Conservation (phyloP, 1,140 invertebrate species). For the Atopsyche davidsoni region DNA sequence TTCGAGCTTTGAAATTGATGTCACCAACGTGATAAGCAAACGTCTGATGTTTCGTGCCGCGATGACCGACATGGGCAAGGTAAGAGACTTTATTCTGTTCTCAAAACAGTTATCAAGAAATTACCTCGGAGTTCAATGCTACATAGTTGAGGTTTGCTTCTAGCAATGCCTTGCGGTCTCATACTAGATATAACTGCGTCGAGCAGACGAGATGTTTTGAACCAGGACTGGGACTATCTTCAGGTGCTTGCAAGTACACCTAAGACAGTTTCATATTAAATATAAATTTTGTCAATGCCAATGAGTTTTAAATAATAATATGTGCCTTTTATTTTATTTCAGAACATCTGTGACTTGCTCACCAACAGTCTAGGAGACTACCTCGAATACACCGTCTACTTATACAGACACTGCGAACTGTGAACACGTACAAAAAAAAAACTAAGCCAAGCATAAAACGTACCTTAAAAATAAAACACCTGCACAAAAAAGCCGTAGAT, state of each 20-base stretch:
- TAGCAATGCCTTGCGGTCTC: neutral
- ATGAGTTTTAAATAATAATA: neutral
- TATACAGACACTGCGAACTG: constrained; percentile 21
- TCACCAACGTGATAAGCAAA: constrained; percentile 15
- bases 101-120: neutral
- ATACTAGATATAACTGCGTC: no score
- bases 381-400: constrained; percentile 23
- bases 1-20: constrained; percentile 24
- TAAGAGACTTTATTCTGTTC: constrained; percentile 4
- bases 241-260: neutral
- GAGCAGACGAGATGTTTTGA: neutral
- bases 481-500: no score
- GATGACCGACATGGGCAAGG: constrained; percentile 16
- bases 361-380: constrained; percentile 19
- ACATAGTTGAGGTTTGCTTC: neutral
- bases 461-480: no score
- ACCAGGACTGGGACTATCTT: neutral
- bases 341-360: constrained; percentile 21
- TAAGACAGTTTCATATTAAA: neutral
- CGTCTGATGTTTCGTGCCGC: constrained; percentile 20
- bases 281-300: neutral
- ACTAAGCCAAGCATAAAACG: no score
- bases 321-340: constrained; percentile 12
- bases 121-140: neutral
- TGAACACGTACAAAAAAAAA: no score